Percentiles rank a stretch among this genome's conserved stretches.
Evolutionary conservation across 2,113 vertebrate species (phyloP).

Genomic region (Salvator merianae): DNA sequence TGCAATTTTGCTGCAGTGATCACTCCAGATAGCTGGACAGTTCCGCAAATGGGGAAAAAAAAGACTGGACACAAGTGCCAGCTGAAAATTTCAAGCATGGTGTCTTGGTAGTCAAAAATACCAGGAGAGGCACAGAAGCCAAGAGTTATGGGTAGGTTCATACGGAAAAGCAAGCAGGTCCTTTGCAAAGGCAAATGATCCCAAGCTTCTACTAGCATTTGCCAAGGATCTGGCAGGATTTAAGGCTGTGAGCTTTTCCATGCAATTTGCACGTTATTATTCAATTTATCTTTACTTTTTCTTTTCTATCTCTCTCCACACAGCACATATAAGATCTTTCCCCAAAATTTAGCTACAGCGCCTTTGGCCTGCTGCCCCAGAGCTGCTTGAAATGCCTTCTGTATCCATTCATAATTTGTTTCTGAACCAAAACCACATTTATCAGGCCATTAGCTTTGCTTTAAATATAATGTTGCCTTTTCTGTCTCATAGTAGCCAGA

Average conservation of each 20-base stretch:
- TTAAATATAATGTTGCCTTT: neutral
- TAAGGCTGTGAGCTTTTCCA: neutral
- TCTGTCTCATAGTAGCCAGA: slow-evolving; percentile 3
- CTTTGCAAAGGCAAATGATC: neutral
- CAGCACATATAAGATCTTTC: neutral
- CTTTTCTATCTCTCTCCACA: neutral
- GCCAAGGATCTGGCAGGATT: neutral
- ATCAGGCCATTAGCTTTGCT: neutral
- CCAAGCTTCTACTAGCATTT: neutral
- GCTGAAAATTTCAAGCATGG: neutral
- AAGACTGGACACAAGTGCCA: neutral
- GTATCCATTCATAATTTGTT: neutral
- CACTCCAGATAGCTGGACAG: neutral
- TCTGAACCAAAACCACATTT: neutral
- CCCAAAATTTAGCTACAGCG: neutral
- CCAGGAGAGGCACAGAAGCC: neutral
- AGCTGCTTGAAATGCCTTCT: neutral
- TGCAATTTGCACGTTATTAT: neutral
- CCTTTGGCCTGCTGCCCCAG: neutral
- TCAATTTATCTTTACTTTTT: too few species aligned
- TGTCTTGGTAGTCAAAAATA: neutral
- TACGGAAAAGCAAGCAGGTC: neutral
- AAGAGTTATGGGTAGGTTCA: neutral
- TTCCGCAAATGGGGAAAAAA: too few species aligned
- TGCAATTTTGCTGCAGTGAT: neutral